phyloP scores from a whole-genome alignment of 2,888 invertebrate genomes.

The Achlya flavicornis region DNA sequence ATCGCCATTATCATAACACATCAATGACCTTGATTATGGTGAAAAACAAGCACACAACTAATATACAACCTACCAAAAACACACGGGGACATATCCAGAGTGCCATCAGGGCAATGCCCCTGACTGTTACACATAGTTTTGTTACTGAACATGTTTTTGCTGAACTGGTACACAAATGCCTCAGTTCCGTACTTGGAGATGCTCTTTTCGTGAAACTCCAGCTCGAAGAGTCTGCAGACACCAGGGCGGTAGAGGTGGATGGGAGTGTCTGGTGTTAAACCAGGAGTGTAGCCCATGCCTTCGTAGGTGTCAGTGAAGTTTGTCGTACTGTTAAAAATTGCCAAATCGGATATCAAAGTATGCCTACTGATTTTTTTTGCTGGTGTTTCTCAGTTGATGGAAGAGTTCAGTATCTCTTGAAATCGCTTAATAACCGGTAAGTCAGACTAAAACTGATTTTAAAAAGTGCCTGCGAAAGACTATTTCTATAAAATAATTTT shows the following conservation, averaged over 20 bases:
- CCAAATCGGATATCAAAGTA: too few relatives aligned
- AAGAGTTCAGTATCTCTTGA: too few relatives aligned
- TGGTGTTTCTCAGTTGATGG: too few relatives aligned
- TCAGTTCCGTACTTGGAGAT: slow-evolving; percentile 70
- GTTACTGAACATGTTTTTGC: slow-evolving; percentile 83
- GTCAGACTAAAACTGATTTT: too few relatives aligned
- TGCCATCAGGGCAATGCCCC: slow-evolving; percentile 77
- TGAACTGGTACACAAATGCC: slow-evolving; percentile 84
- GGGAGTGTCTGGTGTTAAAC: slow-evolving; percentile 74
- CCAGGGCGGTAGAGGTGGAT: slow-evolving; percentile 87
- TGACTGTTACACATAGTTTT: slow-evolving; percentile 84
- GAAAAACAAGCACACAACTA: too few relatives aligned
- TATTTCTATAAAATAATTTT: too few relatives aligned
- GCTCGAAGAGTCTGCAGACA: slow-evolving; percentile 87
- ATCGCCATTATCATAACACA: too few relatives aligned
- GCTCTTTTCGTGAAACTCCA: slow-evolving; percentile 34
- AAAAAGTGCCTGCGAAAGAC: too few relatives aligned
- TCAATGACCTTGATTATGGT: too few relatives aligned
- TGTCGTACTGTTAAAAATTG: slow-evolving; percentile 85
- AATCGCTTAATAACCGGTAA: too few relatives aligned
- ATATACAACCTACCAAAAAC: slow-evolving; percentile 81
- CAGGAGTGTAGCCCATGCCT: slow-evolving; percentile 86
- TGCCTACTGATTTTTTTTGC: too few relatives aligned
- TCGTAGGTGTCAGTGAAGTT: slow-evolving; percentile 86
- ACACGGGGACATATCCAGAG: slow-evolving; percentile 86